Percentiles rank a stretch among this genome's conserved stretches.
Conservation (phyloP, 2,797 vertebrate species). For the Vireo griseus region DNA sequence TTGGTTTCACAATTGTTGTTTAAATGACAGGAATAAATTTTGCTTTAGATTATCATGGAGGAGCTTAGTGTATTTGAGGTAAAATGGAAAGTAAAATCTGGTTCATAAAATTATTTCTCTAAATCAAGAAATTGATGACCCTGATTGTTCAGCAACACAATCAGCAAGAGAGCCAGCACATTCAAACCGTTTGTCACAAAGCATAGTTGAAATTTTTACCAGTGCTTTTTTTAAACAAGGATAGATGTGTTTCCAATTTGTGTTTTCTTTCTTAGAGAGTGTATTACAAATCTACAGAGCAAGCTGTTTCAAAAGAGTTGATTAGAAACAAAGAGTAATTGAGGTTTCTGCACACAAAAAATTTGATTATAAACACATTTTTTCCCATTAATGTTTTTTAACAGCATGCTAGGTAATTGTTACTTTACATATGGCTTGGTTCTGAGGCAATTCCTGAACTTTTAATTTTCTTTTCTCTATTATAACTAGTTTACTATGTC, state of each 20-base stretch:
- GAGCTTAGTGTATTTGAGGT: background rate
- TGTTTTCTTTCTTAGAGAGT: background rate
- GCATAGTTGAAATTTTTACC: background rate
- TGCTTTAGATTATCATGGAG: background rate
- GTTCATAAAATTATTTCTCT: background rate
- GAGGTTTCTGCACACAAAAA: background rate
- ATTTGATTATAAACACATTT: background rate
- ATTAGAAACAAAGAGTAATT: background rate
- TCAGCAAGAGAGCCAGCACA: background rate
- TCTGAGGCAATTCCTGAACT: background rate
- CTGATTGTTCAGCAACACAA: background rate
- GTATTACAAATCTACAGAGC: background rate
- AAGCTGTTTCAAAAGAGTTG: constrained; percentile 22
- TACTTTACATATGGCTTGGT: background rate
- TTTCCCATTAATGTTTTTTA: background rate
- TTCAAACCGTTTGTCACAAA: background rate
- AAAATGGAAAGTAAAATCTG: background rate
- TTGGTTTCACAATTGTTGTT: background rate
- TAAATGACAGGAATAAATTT: background rate
- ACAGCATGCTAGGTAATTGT: background rate
- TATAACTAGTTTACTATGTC: background rate
- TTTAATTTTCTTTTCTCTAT: background rate
- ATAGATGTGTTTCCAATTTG: background rate
- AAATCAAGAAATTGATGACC: background rate
- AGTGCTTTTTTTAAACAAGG: background rate